These are phyloP conservation scores for Zaprionus nigranus DNA, from an alignment of 1,140 invertebrate species.

Conservation along the genomic window DNA sequence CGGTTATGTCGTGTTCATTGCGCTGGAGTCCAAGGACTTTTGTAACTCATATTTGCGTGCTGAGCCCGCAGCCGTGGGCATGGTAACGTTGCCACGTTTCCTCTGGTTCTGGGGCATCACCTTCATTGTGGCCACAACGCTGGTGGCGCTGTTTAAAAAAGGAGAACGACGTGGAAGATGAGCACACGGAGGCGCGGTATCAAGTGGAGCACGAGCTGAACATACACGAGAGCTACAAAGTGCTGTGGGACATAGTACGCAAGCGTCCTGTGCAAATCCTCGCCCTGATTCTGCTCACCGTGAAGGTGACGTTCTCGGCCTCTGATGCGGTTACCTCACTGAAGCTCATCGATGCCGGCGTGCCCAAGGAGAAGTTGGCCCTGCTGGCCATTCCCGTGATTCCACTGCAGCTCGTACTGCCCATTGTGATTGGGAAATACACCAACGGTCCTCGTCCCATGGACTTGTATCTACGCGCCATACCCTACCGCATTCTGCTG, in stretches of 20 bases:
- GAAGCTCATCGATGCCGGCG: slow-evolving; percentile 97
- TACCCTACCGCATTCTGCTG: slow-evolving; percentile 94
- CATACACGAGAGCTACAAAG: slow-evolving; percentile 93
- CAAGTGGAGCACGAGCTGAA: slow-evolving; percentile 86
- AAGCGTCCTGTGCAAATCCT: slow-evolving; percentile 92
- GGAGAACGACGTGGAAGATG: slow-evolving; percentile 87
- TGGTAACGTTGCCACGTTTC: slow-evolving; percentile 96
- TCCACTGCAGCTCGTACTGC: slow-evolving; percentile 97
- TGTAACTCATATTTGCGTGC: slow-evolving; percentile 96
- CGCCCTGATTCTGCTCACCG: slow-evolving; percentile 93
- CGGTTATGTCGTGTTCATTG: slow-evolving; percentile 98
- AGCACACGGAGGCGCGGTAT: slow-evolving; percentile 84
- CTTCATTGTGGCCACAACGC: slow-evolving; percentile 95
- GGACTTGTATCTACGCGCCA: slow-evolving; percentile 94
- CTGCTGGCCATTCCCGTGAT: slow-evolving; percentile 96
- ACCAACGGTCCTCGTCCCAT: slow-evolving; percentile 95
- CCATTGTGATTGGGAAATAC: slow-evolving; percentile 94
- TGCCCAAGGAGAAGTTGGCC: slow-evolving; percentile 97
- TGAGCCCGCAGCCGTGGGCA: slow-evolving; percentile 88
- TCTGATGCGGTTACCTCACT: slow-evolving; percentile 97
- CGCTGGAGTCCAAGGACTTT: slow-evolving; percentile 98
- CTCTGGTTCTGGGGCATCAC: slow-evolving; percentile 97
- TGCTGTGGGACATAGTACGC: slow-evolving; percentile 93
- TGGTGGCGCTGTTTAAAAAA: slow-evolving; percentile 95
- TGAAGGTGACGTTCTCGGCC: slow-evolving; percentile 98